A percentile compares a stretch with the other conserved stretches of the same genome.
These are phyloP conservation scores for Rhea americana DNA, from an alignment of 2,113 vertebrate genomes.

Conservation along the genomic window DNA sequence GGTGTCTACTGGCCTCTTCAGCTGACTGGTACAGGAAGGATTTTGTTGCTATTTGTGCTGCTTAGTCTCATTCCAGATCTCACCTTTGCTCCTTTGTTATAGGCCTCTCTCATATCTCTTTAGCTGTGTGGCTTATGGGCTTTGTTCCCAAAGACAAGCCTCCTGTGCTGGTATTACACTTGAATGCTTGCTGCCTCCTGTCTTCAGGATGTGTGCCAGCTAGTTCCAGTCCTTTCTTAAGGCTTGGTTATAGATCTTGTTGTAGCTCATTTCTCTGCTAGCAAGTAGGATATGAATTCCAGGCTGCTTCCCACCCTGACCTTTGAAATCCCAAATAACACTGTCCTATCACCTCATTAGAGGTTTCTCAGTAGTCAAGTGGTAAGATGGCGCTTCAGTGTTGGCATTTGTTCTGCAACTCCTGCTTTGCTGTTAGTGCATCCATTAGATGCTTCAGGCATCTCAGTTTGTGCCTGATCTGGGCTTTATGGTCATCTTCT, in stretches of 20 bases:
- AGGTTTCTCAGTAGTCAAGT: background rate
- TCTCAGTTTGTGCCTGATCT: background rate
- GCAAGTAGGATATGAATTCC: background rate
- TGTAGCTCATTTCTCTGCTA: background rate
- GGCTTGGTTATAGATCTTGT: background rate
- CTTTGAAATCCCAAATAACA: background rate
- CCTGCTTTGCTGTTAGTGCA: background rate
- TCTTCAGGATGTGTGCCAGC: background rate
- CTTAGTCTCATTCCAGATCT: background rate
- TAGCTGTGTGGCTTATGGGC: background rate
- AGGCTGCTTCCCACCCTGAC: background rate
- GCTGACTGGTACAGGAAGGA: background rate
- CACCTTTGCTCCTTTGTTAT: background rate
- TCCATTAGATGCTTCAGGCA: background rate
- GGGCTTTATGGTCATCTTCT: background rate
- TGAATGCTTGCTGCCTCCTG: background rate
- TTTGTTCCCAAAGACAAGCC: background rate
- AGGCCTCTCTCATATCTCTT: background rate
- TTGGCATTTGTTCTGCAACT: background rate
- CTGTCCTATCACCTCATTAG: background rate
- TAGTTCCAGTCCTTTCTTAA: background rate
- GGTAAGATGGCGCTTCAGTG: background rate
- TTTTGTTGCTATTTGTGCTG: background rate
- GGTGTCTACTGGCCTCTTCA: background rate
- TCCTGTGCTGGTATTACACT: background rate